Percentiles rank a stretch among this genome's conserved stretches.
Evolutionary conservation across 2,888 invertebrate genomes (phyloP).

Genomic region (Euproctis similis): DNA sequence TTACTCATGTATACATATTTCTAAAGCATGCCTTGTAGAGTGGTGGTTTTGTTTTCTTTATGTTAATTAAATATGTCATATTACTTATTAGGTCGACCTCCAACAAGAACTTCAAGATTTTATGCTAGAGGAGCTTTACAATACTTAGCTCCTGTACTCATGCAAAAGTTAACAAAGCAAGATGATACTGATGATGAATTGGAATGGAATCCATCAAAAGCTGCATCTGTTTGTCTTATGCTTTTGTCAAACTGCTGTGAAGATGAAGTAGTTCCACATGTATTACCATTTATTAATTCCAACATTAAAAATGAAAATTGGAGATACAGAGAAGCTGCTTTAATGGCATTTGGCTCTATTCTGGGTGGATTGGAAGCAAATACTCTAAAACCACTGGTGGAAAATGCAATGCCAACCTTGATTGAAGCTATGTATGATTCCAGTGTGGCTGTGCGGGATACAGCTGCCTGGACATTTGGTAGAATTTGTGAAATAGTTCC

Average conservation of each 20-base stretch:
- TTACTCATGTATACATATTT: too few species aligned
- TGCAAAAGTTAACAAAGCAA: conserved; percentile 96
- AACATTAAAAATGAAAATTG: conserved; percentile 96
- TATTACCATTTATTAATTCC: conserved; percentile 95
- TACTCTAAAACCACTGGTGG: conserved; percentile 93
- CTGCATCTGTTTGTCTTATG: conserved; percentile 99
- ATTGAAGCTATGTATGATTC: conserved; percentile 96
- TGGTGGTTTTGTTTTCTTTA: too few species aligned
- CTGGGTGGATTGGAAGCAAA: conserved; percentile 92
- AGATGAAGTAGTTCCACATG: conserved; percentile 96
- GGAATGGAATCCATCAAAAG: conserved; percentile 99
- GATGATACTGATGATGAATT: conserved; percentile 98
- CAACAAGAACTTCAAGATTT: conserved; percentile 92
- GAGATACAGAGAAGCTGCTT: conserved; percentile 95
- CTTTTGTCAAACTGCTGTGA: conserved; percentile 97
- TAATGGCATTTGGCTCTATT: conserved; percentile 98
- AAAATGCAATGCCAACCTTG: conserved; percentile 96
- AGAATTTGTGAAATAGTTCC: conserved; percentile 98
- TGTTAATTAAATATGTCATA: too few species aligned
- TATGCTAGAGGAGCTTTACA: conserved; percentile 99
- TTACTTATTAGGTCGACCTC: conserved; percentile 83
- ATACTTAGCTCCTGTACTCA: conserved; percentile 94
- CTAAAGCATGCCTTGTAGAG: too few species aligned
- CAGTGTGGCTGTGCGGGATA: conserved; percentile 96
- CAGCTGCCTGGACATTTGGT: conserved; percentile 98